A percentile compares a stretch with the other conserved stretches of the same genome.
Evolutionary conservation across 2,797 vertebrate genomes (phyloP).

Genomic region (Triplophysa bombifrons): DNA sequence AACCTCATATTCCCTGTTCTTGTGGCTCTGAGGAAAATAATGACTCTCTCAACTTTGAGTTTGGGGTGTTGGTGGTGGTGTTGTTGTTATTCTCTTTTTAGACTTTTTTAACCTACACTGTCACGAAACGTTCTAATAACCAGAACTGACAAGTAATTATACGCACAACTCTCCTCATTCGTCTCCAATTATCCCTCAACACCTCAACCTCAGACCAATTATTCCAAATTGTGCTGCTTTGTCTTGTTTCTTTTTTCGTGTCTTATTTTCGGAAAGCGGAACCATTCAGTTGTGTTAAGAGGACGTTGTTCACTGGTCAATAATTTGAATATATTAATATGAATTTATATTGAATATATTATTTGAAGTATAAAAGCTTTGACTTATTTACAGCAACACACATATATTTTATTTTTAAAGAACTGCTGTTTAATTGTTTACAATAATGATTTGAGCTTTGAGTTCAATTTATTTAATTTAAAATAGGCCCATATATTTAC

Average conservation of each 20-base stretch:
- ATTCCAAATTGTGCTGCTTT: slow-evolving; percentile 55
- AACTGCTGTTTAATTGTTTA: background rate
- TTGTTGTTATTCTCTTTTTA: slow-evolving; percentile 1
- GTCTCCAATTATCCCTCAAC: slow-evolving; percentile 52
- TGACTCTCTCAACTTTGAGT: background rate
- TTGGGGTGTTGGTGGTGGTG: background rate
- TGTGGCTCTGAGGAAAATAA: background rate
- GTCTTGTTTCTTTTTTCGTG: slow-evolving; percentile 39
- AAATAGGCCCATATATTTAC: too few relatives aligned
- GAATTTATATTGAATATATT: too few relatives aligned
- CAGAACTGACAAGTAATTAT: slow-evolving; percentile 59
- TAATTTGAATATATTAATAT: background rate
- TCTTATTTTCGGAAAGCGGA: slow-evolving; percentile 33
- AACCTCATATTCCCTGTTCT: slow-evolving; percentile 9
- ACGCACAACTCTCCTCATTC: slow-evolving; percentile 53
- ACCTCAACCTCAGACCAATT: slow-evolving; percentile 58
- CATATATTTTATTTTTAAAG: background rate
- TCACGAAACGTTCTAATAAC: slow-evolving; percentile 51
- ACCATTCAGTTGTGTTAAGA: slow-evolving; percentile 49
- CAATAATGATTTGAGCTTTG: background rate
- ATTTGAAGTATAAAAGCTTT: background rate
- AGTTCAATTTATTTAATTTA: too few relatives aligned
- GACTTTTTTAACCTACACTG: slow-evolving; percentile 30
- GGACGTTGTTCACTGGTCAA: slow-evolving; percentile 29
- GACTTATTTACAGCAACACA: background rate